Percentiles rank a stretch among this genome's conserved stretches.
Evolutionary conservation across 2,797 vertebrate genomes (phyloP).

Genomic region (Australoheros facetus): DNA sequence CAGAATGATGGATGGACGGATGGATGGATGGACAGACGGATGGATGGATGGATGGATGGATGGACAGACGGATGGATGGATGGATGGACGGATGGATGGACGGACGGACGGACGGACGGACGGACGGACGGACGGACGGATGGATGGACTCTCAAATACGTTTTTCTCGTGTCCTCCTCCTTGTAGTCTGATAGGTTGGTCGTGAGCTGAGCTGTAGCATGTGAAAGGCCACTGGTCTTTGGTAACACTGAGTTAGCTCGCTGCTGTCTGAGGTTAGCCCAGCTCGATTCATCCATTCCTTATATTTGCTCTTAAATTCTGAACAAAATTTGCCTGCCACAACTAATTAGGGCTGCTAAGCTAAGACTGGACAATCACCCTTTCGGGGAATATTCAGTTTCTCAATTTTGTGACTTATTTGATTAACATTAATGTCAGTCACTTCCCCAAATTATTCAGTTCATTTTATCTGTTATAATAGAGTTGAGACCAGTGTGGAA

Average conservation of each 20-base stretch:
- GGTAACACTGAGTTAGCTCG: not conserved
- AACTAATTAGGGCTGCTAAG: not conserved
- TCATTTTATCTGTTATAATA: conserved; percentile 31
- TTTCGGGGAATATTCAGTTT: not conserved
- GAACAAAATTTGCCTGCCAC: not conserved
- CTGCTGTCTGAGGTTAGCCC: not conserved
- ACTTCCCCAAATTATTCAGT: conserved; percentile 3
- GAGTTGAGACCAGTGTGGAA: conserved; percentile 1
- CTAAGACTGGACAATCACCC: not conserved
- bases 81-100: too few species aligned
- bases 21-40: too few species aligned
- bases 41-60: too few species aligned
- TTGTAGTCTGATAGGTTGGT: too few species aligned
- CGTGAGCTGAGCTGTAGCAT: not conserved
- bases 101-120: too few species aligned
- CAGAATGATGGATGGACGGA: too few species aligned
- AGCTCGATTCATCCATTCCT: not conserved
- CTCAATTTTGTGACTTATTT: not conserved
- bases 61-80: too few species aligned
- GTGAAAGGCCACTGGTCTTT: not conserved
- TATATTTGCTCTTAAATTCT: not conserved
- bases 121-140: too few species aligned
- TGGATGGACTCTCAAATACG: accelerated
- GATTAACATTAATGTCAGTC: conserved; percentile 15
- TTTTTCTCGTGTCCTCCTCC: too few species aligned